phyloP scores from a whole-genome alignment of 1,140 invertebrate genomes.

The Zaprionus ornatus region DNA sequence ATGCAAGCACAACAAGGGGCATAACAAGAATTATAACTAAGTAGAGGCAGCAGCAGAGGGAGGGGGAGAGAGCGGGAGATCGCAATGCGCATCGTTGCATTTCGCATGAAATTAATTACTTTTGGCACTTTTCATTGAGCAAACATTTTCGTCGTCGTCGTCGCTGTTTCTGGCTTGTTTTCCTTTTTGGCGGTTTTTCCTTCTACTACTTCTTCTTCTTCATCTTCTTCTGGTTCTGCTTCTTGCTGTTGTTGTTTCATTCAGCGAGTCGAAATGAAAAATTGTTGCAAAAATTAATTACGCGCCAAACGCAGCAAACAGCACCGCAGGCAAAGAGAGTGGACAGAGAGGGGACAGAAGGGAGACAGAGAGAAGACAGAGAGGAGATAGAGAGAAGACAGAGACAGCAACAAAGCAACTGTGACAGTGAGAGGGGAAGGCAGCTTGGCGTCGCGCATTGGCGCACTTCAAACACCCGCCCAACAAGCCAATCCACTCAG shows the following conservation, averaged over 20 bases:
- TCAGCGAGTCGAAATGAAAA: constrained; percentile 70
- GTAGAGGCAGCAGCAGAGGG: not conserved
- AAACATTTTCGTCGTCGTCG: constrained; percentile 65
- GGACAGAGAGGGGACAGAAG: constrained; percentile 18
- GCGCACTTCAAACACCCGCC: constrained; percentile 64
- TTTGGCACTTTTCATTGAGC: constrained; percentile 82
- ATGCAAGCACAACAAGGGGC: constrained; percentile 36
- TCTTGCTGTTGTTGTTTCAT: constrained; percentile 57
- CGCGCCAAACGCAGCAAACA: constrained; percentile 62
- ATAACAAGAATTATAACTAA: constrained; percentile 4
- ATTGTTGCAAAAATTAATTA: constrained; percentile 81
- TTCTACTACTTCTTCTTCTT: constrained; percentile 6
- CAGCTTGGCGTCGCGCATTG: constrained; percentile 24
- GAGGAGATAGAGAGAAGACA: not conserved
- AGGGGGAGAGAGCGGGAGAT: constrained; percentile 12
- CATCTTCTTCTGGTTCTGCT: constrained; percentile 7
- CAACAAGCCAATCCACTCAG: constrained; percentile 50
- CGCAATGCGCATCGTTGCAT: constrained; percentile 72
- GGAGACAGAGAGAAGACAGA: not conserved
- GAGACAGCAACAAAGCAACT: constrained; percentile 3
- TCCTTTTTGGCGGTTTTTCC: constrained; percentile 16
- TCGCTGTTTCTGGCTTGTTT: constrained; percentile 1
- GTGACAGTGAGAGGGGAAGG: too few species aligned
- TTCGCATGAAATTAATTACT: constrained; percentile 82
- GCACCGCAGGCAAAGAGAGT: constrained; percentile 58